Evolutionary conservation across 1,140 invertebrate species (phyloP).

Genomic region (Vollenhovia emeryi): DNA sequence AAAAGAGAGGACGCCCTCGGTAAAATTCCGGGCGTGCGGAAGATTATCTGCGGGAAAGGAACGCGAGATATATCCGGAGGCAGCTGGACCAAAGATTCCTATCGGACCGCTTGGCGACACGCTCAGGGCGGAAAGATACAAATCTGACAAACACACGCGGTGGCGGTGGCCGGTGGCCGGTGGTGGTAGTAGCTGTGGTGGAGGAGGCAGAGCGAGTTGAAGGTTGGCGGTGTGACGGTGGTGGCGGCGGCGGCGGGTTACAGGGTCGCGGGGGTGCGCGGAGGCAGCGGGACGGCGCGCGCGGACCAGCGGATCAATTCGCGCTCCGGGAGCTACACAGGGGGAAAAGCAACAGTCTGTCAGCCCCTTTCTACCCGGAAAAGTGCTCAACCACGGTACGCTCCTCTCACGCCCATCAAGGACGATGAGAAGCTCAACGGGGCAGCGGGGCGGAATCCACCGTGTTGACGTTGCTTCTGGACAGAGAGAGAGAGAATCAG

Average conservation of each 20-base stretch:
- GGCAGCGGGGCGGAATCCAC: conserved; percentile 13
- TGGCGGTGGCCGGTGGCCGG: conserved; percentile 29
- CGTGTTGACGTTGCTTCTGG: background rate
- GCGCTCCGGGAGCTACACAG: conserved; percentile 66
- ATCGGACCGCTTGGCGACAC: background rate
- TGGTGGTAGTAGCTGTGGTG: conserved; percentile 3
- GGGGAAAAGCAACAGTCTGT: conserved; percentile 76
- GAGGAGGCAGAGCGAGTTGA: conserved; percentile 52
- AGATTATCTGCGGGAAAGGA: background rate
- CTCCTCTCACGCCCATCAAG: background rate
- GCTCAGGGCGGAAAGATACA: conserved; percentile 21
- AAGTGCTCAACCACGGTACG: conserved; percentile 60
- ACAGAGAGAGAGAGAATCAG: too few species aligned
- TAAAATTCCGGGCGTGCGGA: background rate
- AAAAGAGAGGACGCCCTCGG: background rate
- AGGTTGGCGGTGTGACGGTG: conserved; percentile 65
- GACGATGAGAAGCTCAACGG: conserved; percentile 47
- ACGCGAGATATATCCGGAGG: background rate
- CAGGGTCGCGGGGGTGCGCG: conserved; percentile 62
- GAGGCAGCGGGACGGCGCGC: conserved; percentile 64
- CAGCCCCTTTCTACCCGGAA: conserved; percentile 65
- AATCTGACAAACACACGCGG: conserved; percentile 37
- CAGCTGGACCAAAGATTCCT: background rate
- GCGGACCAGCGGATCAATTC: conserved; percentile 77
- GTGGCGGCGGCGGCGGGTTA: conserved; percentile 55